Evolutionary conservation across 2,113 vertebrate genomes (phyloP), one percentile per base, ranked within the genome.

Genomic region (Larimichthys polyactis): DNA sequence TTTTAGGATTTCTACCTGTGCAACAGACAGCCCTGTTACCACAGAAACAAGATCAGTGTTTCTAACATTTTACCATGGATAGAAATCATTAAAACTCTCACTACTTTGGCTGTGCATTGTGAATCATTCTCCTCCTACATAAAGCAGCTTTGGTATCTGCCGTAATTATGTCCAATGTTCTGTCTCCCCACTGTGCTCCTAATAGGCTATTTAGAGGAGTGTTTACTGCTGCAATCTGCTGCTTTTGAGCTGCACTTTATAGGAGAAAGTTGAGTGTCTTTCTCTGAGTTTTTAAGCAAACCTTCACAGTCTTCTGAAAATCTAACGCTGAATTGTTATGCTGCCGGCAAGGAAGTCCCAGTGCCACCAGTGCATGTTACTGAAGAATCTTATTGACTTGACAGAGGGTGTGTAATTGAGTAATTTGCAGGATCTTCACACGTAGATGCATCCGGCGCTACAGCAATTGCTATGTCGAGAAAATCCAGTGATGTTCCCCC

Each of bases 111-210:
- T 58, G 49, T 24, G 19, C 74, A n/a, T 73, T 82, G 80, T 87
- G 81, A 85, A 87, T 89, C 64, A 87, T 71, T 83, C 66, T 62
- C 73, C 77, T 87, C 81, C 76, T 82, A 83, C 83, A 73, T 81
- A 60, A 87, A 79, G 43, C 72, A 74, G 52, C 73, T 81, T 32
- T 78, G 80, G 67, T 79, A 81, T 93, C 79, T 78, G 48, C 69
- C 10, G 36, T 82, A 88, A 91, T 90, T 90, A 87, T 70, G 76
- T 77, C 83, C 80, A 88, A 88, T 87, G 85, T 90, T 87, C 87
- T 78, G 75, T 84, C 74, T 85, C 72, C 79, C 87, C 66, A 16
- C 75, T 51, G 84, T 80, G 85, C 62, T 81, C 74, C 44, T 82
- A 89, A 88, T 89, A 86, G 82, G 44, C 84, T 69, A 82, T 90